A percentile compares a stretch with the other conserved stretches of the same genome.
phyloP scores from a whole-genome alignment of 2,888 invertebrate genomes.

The Chalcis sispes region DNA sequence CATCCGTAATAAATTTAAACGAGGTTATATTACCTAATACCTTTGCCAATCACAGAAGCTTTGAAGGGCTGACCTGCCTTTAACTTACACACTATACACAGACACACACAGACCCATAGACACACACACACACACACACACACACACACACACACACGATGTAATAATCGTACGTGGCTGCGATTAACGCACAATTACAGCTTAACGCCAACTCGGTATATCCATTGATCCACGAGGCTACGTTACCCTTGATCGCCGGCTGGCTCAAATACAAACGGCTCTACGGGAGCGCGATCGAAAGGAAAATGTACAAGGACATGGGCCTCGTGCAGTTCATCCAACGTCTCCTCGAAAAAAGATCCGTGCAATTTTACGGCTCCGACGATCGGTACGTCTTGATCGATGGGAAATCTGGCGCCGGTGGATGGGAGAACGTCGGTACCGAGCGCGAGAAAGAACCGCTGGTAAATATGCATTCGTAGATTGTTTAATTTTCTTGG shows the following conservation, averaged over 20 bases:
- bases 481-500: background rate
- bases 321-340: slow-evolving; percentile 79
- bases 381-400: slow-evolving; percentile 78
- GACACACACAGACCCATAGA: too few relatives aligned
- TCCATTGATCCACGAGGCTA: slow-evolving; percentile 83
- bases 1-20: too few relatives aligned
- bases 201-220: slow-evolving; percentile 79
- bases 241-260: slow-evolving; percentile 80
- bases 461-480: slow-evolving; percentile 65
- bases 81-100: too few relatives aligned
- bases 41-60: too few relatives aligned
- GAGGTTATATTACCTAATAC: too few relatives aligned
- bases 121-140: too few relatives aligned
- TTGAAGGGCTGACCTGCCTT: too few relatives aligned
- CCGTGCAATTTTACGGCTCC: slow-evolving; percentile 77
- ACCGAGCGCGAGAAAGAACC: slow-evolving; percentile 78
- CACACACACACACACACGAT: too few relatives aligned
- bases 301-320: slow-evolving; percentile 79
- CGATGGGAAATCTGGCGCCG: slow-evolving; percentile 75
- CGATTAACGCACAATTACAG: slow-evolving; percentile 60
- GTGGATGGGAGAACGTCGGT: slow-evolving; percentile 81
- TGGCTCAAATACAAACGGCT: slow-evolving; percentile 82
- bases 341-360: slow-evolving; percentile 79
- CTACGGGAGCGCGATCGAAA: slow-evolving; percentile 77
- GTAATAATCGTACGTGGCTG: too few relatives aligned